These are phyloP conservation scores for Podarcis raffonei DNA, from an alignment of 2,113 vertebrate genomes.

Conservation along the genomic window DNA sequence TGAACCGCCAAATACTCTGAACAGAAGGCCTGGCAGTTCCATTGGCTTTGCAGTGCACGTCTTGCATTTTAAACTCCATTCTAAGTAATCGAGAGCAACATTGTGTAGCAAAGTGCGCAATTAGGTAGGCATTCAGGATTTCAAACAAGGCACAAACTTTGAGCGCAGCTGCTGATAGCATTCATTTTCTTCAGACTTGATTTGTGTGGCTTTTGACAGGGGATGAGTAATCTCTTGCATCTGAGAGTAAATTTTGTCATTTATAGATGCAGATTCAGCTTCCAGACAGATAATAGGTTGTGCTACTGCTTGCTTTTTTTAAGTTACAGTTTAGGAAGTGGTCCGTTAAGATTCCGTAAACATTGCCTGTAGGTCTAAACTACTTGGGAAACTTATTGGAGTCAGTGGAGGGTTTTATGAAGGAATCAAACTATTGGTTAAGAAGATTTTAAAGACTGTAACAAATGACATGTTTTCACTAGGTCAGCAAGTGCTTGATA, in stretches of 20 bases:
- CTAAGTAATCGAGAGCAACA: neutral
- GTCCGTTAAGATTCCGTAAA: neutral
- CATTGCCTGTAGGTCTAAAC: neutral
- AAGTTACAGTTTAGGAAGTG: neutral
- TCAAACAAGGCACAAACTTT: conserved; percentile 1
- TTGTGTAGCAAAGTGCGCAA: conserved; percentile 19
- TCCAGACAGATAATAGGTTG: neutral
- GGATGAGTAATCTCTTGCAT: conserved; percentile 18
- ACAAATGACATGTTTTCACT: neutral
- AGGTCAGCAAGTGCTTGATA: too few relatives aligned
- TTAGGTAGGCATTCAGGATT: conserved; percentile 30
- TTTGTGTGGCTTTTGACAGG: conserved; percentile 10
- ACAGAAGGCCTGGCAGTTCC: neutral
- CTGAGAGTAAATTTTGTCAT: neutral
- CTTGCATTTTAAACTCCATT: conserved; percentile 3
- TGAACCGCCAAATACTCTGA: neutral
- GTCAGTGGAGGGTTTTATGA: neutral
- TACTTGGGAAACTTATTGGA: neutral
- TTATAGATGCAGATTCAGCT: neutral
- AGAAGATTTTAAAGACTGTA: neutral
- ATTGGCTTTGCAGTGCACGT: neutral
- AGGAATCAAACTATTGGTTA: neutral
- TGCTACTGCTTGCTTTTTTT: neutral
- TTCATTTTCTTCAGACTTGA: neutral
- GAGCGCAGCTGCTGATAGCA: conserved; percentile 5